These are phyloP conservation scores for Drosophila emarginata DNA, from an alignment of 2,888 invertebrate species.

Conservation along the genomic window DNA sequence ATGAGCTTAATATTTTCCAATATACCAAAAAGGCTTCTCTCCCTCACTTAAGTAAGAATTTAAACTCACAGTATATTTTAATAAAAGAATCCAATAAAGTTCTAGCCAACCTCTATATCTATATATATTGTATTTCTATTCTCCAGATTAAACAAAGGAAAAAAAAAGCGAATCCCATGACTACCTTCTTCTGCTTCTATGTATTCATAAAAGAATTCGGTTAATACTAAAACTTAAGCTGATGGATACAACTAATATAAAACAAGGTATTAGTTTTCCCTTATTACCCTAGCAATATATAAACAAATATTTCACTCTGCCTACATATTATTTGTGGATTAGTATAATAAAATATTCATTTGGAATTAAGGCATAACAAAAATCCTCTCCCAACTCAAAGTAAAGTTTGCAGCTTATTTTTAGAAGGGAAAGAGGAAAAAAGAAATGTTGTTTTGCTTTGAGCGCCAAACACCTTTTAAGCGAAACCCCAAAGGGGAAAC, in stretches of 20 bases:
- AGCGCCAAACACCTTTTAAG: slow-evolving; percentile 72
- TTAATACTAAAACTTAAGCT: background rate
- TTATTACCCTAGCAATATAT: background rate
- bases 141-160: too few relatives aligned
- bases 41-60: too few relatives aligned
- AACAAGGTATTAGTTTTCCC: background rate
- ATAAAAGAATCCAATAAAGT: too few relatives aligned
- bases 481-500: background rate
- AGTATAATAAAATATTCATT: slow-evolving; percentile 1
- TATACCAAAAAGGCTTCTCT: too few relatives aligned
- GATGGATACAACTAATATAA: background rate
- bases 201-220: background rate
- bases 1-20: too few relatives aligned
- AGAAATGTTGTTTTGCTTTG: slow-evolving; percentile 62
- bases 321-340: background rate
- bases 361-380: slow-evolving; percentile 5
- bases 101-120: too few relatives aligned
- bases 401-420: slow-evolving; percentile 65
- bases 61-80: too few relatives aligned
- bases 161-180: too few relatives aligned
- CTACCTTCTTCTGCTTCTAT: too few relatives aligned
- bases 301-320: too few relatives aligned
- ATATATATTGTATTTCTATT: too few relatives aligned
- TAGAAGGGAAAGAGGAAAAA: slow-evolving; percentile 20
- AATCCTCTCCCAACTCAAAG: background rate